Evolutionary conservation across 1,140 invertebrate genomes (phyloP), one percentile per base, ranked within the genome.

Genomic region (Bradysia coprophila): DNA sequence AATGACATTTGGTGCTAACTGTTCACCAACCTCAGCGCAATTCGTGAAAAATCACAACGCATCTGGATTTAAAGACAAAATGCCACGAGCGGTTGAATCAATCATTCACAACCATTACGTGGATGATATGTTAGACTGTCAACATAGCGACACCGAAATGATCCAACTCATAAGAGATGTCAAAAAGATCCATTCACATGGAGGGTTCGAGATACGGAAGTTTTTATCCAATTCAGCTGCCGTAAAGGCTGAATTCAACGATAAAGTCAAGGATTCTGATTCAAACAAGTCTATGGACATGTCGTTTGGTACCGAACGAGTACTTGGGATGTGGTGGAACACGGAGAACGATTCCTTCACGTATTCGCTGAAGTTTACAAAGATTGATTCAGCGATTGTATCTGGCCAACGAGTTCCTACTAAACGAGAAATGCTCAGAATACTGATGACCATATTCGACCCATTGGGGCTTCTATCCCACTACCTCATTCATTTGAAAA

Each of bases 51-150:
- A 59, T 23, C 40, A 39, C 18, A 61, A 59, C 32, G 57, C 54
- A 0, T 6, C 44, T 18, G 23, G 46, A 13, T 55, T 48, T 46
- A 21, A 33, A 10, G 28, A 42, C 8, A 18, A 22, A 4, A 46
- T 31, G 20, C 54, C 55, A 0, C 5, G 23, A 13, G 55, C 57
- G 2, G 52, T 49, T 5, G 13, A 48, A 0, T 50, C 51, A 0
- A 51, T 62, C 8, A 20, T 31, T 1, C 15, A 53, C 1, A 45
- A 48, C 15, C 52, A 53, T 31, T 62, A 62, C 39, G 57, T 60
- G 47, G 57, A 61, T 43, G 61, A 62, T 42, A 59, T 53, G 36
- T 46, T 62, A 6, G 51, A 54, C 34, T 53, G 51, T 38, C 41
- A 47, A 8, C 43, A 50, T 3, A 49, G 45, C 4, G 48, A 46